These are phyloP conservation scores for Triops cancriformis DNA, from an alignment of 1,140 invertebrate species.

Conservation along the genomic window DNA sequence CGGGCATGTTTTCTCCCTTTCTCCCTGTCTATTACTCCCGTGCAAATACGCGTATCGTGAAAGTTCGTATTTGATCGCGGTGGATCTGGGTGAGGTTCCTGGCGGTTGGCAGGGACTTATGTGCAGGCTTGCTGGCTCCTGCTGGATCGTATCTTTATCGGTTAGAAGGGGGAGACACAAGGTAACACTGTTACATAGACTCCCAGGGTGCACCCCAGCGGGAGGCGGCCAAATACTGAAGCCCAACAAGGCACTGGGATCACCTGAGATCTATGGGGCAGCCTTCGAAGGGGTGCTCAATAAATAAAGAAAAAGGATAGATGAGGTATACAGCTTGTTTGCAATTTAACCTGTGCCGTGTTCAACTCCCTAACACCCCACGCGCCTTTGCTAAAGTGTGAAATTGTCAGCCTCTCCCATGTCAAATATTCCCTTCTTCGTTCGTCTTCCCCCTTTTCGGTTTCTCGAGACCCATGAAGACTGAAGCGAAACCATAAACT, in stretches of 20 bases:
- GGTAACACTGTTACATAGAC: constrained; percentile 4
- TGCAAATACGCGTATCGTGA: not conserved
- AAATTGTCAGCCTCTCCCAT: not conserved
- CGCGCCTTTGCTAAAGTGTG: not conserved
- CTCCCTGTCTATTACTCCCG: not conserved
- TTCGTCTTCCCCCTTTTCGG: not conserved
- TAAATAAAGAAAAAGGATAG: constrained; percentile 5
- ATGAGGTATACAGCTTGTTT: not conserved
- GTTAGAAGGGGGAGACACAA: not conserved
- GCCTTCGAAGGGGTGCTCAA: not conserved
- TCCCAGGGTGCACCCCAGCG: not conserved
- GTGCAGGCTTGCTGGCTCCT: not conserved
- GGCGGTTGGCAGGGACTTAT: not conserved
- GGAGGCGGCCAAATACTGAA: not conserved
- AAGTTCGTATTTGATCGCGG: not conserved
- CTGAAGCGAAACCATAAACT: not conserved
- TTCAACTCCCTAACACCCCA: not conserved
- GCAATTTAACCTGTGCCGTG: not conserved
- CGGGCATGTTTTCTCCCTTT: not conserved
- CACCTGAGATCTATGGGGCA: not conserved
- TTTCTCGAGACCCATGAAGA: not conserved
- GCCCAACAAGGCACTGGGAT: not conserved
- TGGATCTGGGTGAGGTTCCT: not conserved
- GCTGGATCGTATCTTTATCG: not conserved
- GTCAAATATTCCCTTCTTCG: not conserved